Base-by-base conservation (phyloP, 2,888 invertebrate species). In the Aporophyla lueneburgensis region DNA sequence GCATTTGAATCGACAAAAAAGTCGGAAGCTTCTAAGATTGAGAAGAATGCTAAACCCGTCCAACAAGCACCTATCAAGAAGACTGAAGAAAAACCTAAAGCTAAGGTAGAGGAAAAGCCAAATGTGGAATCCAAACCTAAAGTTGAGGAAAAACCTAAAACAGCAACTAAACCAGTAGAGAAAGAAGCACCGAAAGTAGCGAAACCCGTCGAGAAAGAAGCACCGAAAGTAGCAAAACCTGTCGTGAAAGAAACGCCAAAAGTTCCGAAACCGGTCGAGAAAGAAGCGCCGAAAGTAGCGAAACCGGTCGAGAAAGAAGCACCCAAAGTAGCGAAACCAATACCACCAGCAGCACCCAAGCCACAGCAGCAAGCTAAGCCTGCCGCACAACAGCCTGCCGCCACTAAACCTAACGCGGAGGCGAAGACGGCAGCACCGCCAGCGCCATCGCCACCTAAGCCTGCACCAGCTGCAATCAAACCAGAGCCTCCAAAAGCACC, bases 1-100 rank as follows among this genome's bases (percentile, higher is more conserved):
- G 95, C 96, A 0, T 96, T 94, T 74, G 76, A 80, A 63, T 40
- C 87, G 5, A 51, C 66, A 14, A 79, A 70, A 65, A 80, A 79
- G 68, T 14, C 67, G 14, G 70, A 82, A 33, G 19, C 73, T 40
- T 93, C 93, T 82, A 88, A 93, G 94, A 54, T 81, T 54, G 82
- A 84, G 2, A 65, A 66, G 59, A 79, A 78, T 21, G 33, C 69
- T 76, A 93, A 81, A 92, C 81, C 87, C 87, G 92, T 21, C 81
- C 89, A 79, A 43, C 65, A 85, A 43, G 67, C 61, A 54, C 68
- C 73, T 58, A 74, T 76, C 76, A 78, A 71, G 33, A 90, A 80
- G 83, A 82, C 78, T 71, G 80, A 77, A 73, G 72, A 70, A 71
- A 77, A 69, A 76, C 76, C 80, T 51, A 86, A 85, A 76, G 81